Conservation (phyloP, 2,888 invertebrate genomes). For the Hyppa rectilinea region DNA sequence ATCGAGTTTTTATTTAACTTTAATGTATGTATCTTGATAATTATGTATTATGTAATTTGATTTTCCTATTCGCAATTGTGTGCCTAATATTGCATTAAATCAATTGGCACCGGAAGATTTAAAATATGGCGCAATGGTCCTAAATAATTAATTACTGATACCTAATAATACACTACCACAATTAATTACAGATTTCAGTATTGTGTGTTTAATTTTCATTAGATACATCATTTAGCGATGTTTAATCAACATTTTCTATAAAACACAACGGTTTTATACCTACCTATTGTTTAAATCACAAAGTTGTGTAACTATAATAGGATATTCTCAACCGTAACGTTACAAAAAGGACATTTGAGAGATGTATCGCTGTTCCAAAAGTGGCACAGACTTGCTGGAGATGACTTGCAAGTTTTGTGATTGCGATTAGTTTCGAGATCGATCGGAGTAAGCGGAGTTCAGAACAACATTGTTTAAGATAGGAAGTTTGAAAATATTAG, state of each 20-base stretch:
- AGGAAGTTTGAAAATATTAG: constrained; percentile 52
- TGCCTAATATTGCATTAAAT: neutral
- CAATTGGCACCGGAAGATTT: neutral
- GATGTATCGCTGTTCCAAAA: constrained; percentile 59
- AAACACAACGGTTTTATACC: neutral
- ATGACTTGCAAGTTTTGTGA: constrained; percentile 61
- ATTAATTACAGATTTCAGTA: constrained; percentile 2
- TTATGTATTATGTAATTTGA: no score
- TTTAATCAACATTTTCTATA: constrained; percentile 1
- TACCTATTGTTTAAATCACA: constrained; percentile 1
- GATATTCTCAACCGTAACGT: neutral
- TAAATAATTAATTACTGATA: constrained; percentile 20
- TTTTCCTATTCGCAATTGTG: neutral
- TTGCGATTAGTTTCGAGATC: constrained; percentile 61
- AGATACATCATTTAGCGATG: neutral
- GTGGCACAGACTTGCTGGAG: constrained; percentile 34
- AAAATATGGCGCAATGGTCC: neutral
- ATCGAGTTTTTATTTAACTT: neutral
- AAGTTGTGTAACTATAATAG: constrained; percentile 14
- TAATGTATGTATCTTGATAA: no score
- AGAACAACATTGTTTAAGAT: constrained; percentile 53
- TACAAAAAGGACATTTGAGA: constrained; percentile 38
- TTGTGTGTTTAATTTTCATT: constrained; percentile 20
- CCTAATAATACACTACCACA: neutral
- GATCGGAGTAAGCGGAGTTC: constrained; percentile 56